Evolutionary conservation across 2,797 vertebrate species (phyloP), one percentile per base, ranked within the genome.

Genomic region (Poeciliopsis gracilis): DNA sequence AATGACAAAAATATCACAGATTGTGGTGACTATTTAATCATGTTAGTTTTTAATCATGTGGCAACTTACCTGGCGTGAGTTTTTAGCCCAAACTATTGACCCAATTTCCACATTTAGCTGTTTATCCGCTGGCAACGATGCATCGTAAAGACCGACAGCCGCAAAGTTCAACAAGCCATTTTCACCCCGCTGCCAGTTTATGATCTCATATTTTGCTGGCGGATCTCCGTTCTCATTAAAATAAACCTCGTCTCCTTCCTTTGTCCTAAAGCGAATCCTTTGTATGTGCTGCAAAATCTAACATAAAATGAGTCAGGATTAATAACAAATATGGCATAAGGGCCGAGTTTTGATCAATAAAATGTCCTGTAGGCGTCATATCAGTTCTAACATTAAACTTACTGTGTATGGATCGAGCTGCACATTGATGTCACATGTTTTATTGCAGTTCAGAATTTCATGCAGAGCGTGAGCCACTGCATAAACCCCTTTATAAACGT

Each of bases 401-500:
- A 95, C 94, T 71, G 9, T 91, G 4, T 78, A 76, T 28, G 91
- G 92, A 46, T 93, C 84, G 33, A 89, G 80, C 20, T 75, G 80
- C 20, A 83, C 45, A 1, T 79, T 84, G 16, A 77, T 82, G n/a
- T 82, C 63, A 76, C 94, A 95, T 69, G 86, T 91, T 84, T 90
- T 43, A 51, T 94, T 51, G 81, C 96, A 97, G 49, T 72, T 88
- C 0, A 94, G 83, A 77, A 97, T 81, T 51, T 82, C 66, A 67
- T 97, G 90, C 25, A 97, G 90, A 7, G 95, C 95, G 30, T 96
- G 87, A 53, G 95, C 96, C 69, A 97, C 92, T 43, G 95, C 92
- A 43, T 96, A 97, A 57, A 97, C 93, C 6, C 96, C 92, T 84
- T 96, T 96, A 81, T 95, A 96, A 5, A 97, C 94, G 45, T 96